A percentile compares a stretch with the other conserved stretches of the same genome.
Evolutionary conservation across 1,140 invertebrate species (phyloP).

Genomic region (Vollenhovia emeryi): DNA sequence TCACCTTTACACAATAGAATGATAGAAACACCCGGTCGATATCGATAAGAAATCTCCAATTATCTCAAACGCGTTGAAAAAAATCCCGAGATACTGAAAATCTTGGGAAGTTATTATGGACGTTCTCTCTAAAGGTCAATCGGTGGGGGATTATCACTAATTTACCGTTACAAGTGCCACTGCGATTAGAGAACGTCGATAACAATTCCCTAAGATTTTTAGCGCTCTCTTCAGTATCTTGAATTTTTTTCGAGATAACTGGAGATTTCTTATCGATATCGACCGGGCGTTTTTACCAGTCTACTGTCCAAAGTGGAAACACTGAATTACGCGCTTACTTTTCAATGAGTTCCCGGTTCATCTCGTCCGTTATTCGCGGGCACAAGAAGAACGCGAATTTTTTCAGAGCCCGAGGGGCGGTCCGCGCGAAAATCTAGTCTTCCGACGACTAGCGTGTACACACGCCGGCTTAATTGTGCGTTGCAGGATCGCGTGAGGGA

Average conservation of each 20-base stretch:
- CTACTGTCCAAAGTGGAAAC: background rate
- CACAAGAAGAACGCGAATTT: background rate
- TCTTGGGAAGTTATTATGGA: background rate
- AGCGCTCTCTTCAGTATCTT: background rate
- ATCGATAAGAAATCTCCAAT: background rate
- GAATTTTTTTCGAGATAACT: background rate
- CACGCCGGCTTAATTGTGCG: slow-evolving; percentile 17
- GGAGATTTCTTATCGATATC: background rate
- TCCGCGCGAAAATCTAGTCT: background rate
- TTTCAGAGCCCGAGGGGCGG: no score
- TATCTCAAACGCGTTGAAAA: background rate
- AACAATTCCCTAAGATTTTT: background rate
- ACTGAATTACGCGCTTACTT: background rate
- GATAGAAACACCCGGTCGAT: background rate
- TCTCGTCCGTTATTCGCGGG: background rate
- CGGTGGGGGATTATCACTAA: no score
- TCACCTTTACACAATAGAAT: background rate
- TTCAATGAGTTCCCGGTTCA: background rate
- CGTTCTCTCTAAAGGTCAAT: no score
- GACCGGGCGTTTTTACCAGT: background rate
- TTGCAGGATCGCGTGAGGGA: background rate
- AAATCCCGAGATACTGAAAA: background rate
- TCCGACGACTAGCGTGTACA: slow-evolving; percentile 4
- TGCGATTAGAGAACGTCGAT: background rate
- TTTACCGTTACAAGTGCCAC: no score